phyloP scores from a whole-genome alignment of 2,113 vertebrate genomes.

The Oreotragus oreotragus region DNA sequence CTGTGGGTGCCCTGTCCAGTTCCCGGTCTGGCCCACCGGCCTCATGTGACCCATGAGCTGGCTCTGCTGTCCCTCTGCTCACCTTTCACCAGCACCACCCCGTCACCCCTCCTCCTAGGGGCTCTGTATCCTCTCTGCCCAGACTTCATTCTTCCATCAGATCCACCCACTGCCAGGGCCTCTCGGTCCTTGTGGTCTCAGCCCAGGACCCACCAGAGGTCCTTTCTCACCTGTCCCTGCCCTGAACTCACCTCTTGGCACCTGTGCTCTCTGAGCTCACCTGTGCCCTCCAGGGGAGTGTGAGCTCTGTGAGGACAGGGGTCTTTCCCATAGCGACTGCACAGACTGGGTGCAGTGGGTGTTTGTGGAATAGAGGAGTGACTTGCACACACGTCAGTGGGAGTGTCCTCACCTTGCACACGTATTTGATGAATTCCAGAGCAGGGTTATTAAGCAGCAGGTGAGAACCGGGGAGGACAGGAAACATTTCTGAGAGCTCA shows the following conservation, averaged over 20 bases:
- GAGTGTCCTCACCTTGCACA: conserved; percentile 89
- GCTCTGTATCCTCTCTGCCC: neutral
- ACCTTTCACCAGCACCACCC: neutral
- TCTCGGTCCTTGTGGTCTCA: neutral
- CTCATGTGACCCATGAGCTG: neutral
- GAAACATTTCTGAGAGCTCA: conserved; percentile 93
- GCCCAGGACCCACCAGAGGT: neutral
- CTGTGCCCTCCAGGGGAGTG: neutral
- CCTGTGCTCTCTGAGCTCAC: neutral
- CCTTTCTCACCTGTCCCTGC: neutral
- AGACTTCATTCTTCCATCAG: neutral
- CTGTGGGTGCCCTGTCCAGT: neutral
- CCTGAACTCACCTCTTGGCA: neutral
- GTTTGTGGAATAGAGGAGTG: neutral
- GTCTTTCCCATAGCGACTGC: neutral
- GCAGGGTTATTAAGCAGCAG: conserved; percentile 92
- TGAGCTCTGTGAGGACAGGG: neutral
- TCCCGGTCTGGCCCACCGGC: neutral
- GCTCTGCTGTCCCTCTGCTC: neutral
- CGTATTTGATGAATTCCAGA: conserved; percentile 95
- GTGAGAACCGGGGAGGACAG: conserved; percentile 93
- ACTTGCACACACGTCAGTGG: neutral
- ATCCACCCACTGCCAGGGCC: neutral
- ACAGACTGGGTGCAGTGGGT: rapidly evolving
- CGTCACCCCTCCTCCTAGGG: neutral